Evolutionary conservation across 2,888 invertebrate species (phyloP).

Genomic region (Pachydiplax longipennis): DNA sequence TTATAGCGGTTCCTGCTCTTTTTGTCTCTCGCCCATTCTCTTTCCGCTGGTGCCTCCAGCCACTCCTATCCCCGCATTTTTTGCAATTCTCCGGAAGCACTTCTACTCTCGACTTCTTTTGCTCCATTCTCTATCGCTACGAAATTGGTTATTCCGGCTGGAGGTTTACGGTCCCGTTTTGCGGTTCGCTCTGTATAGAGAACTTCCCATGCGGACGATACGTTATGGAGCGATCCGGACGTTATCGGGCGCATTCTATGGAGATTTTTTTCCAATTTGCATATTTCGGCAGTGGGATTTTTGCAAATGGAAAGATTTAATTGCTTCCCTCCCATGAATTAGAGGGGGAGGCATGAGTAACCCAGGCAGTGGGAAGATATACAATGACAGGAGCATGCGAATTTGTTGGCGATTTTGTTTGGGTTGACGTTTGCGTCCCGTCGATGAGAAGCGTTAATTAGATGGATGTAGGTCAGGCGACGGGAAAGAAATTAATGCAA

Average conservation of each 20-base stretch:
- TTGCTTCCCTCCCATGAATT: not conserved
- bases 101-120: no score
- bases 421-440: not conserved
- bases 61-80: no score
- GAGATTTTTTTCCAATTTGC: not conserved
- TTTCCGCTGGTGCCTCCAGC: no score
- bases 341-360: no score
- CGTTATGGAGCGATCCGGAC: no score
- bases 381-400: not conserved
- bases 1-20: no score
- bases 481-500: no score
- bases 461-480: not conserved
- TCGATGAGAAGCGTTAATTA: not conserved
- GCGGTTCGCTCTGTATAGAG: not conserved
- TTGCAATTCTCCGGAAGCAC: no score
- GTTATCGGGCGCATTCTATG: not conserved
- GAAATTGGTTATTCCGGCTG: no score
- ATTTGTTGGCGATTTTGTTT: not conserved
- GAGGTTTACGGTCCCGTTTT: no score
- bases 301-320: not conserved
- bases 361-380: not conserved
- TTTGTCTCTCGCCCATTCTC: no score
- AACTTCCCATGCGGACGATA: not conserved
- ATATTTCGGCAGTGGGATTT: not conserved
- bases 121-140: no score